Base-by-base conservation (phyloP, 2,888 invertebrate genomes). In the Drosophila mettleri region DNA sequence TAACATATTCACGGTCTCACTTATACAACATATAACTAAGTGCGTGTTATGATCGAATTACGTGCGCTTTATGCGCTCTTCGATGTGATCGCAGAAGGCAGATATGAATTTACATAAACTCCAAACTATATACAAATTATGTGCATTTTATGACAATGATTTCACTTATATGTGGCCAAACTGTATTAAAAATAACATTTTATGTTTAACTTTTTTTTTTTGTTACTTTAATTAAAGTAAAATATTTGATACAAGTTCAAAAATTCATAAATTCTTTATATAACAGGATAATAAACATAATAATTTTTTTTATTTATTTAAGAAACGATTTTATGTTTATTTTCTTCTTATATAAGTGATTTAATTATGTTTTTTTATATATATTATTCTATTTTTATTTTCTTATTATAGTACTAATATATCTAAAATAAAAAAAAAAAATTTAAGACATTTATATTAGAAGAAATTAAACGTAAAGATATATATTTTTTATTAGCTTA, bases 21-120 rank as follows among this genome's bases (percentile, higher is more conserved):
- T 52, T 31, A n/a, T n/a, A n/a, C 29, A 38, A 45, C 20, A n/a
- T 49, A 27, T 31, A 10, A 31, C 36, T 22, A 24, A 27, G 45
- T 54, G 52, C 48, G 62, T 68, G 48, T 69, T 57, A 68, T 68
- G 88, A 81, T 81, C 86, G 72, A 82, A 85, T 81, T 76, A 77
- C 73, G 72, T 64, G 87, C 69, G 57, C 55, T 48, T 85, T 57
- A 68, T 58, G 64, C 55, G 69, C 67, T 57, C 71, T 24, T 62
- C 64, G 82, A 69, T 69, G 58, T 65, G 79, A 86, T 81, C 87
- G 74, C 55, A 67, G 55, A 57, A 43, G 60, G 18, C 27, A 62
- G 74, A 74, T 69, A 62, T 52, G 7, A 10, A 66, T 74, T 62
- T 72, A 27, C 58, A 62, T 67, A 72, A 59, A 62, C 62, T 51